Evolutionary conservation across 2,888 invertebrate species (phyloP), one percentile per base, ranked within the genome.

Genomic region (Heliconius erato): DNA sequence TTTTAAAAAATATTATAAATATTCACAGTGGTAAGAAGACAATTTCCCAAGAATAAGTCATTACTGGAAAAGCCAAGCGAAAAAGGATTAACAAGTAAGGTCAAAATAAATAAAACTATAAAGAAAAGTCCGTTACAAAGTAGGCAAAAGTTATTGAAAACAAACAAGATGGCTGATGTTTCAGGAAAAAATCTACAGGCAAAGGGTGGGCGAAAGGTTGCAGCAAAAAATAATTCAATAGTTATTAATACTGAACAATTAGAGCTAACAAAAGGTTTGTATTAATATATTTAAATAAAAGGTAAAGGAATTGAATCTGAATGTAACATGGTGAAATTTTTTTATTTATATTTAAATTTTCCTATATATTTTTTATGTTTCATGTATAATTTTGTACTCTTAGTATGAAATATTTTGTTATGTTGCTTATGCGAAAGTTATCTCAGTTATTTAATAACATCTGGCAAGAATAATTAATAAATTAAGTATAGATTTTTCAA

Each of bases 11-110:
- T 59, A 7, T 23, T 63, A 6, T 63, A 16, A 35, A 40, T 14
- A 35, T 63, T 44, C 11, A 67, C 86, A 91, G 91, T 91, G 82
- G 90, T 90, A 12, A 83, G 82, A 69, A 84, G 87, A 19, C 90
- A 91, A 69, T 85, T 91, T 82, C 32, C 82, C 63, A 83, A 82
- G 67, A 49, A 83, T 44, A 49, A 19, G 2, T 44, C 63, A 32
- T 67, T 78, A 35, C 23, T 67, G 72, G 59, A 79, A 40, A 83
- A 77, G 19, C 49, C 82, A 72, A 32, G 32, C 32, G 0, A 32
- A 32, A 49, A 63, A 69, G 54, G 28, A 35, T 63, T 32, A 65
- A 26, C 79, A 87, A 11, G 14, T 65, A 78, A 78, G 9, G 19
- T 49, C 26, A 23, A 54, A 32, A 32, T 6, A 16, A 79, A 71